Percentiles rank a stretch among this genome's conserved stretches.
Evolutionary conservation across 2,888 invertebrate species (phyloP).

Genomic region (Prenolepis imparis): DNA sequence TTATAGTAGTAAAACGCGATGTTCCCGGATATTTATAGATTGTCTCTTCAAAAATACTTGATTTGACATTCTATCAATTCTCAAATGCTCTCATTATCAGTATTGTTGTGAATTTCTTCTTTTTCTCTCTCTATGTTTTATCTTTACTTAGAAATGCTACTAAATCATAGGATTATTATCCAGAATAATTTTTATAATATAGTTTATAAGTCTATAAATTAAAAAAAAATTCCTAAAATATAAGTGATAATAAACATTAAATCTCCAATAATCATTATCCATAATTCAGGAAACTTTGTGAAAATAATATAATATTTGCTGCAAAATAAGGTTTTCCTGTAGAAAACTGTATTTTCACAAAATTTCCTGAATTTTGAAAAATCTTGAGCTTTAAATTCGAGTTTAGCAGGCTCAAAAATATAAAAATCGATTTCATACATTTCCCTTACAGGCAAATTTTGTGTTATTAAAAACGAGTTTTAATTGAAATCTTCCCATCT

Average conservation of each 20-base stretch:
- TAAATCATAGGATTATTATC: background rate
- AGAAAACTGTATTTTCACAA: too few relatives aligned
- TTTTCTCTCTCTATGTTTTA: background rate
- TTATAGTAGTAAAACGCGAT: background rate
- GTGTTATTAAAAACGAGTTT: too few relatives aligned
- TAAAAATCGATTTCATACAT: too few relatives aligned
- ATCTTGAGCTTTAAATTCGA: too few relatives aligned
- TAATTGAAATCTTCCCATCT: background rate
- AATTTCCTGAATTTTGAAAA: too few relatives aligned
- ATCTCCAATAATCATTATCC: background rate
- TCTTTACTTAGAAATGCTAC: background rate
- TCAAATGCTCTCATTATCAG: background rate
- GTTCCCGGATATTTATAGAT: background rate
- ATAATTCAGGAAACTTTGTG: too few relatives aligned
- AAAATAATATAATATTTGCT: too few relatives aligned
- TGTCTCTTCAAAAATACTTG: background rate
- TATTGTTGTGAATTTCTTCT: background rate
- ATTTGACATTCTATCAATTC: background rate
- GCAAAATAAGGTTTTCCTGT: too few relatives aligned
- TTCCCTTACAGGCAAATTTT: too few relatives aligned
- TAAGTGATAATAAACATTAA: background rate
- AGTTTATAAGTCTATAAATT: slow-evolving; percentile 15
- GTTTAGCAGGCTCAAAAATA: too few relatives aligned
- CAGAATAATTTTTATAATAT: background rate
- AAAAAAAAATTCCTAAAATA: background rate